These are phyloP conservation scores for Clavelina lepadiformis DNA, from an alignment of 23 tunicate species.

Conservation along the genomic window DNA sequence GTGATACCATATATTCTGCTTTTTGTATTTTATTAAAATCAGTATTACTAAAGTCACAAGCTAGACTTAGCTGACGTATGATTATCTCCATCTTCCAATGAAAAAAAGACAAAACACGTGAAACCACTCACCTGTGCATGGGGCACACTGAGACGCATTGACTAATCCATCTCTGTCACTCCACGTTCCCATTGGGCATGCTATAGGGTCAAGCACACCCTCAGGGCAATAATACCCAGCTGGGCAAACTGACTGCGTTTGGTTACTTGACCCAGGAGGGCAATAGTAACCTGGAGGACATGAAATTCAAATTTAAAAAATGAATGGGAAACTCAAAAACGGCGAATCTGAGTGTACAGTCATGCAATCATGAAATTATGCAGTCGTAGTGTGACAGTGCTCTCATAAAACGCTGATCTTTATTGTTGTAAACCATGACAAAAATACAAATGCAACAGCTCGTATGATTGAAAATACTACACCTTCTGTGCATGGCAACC, in stretches of 20 bases:
- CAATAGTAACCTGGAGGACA: conserved; percentile 58
- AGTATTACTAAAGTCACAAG: too few species aligned
- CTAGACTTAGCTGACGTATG: too few species aligned
- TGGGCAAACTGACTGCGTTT: conserved; percentile 45
- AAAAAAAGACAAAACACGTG: too few species aligned
- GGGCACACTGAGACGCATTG: conserved; percentile 27
- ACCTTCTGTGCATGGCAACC: conserved; percentile 75
- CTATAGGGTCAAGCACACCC: conserved; percentile 30
- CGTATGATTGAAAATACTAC: too few species aligned
- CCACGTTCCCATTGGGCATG: conserved; percentile 88
- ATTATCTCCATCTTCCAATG: too few species aligned
- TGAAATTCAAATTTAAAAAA: not conserved
- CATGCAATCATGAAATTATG: too few species aligned
- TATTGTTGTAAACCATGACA: too few species aligned
- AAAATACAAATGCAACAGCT: too few species aligned
- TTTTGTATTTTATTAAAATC: too few species aligned
- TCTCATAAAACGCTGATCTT: not conserved
- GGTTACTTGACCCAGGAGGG: conserved; percentile 65
- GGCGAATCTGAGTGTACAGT: too few species aligned
- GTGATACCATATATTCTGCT: too few species aligned
- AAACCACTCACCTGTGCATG: conserved; percentile 50
- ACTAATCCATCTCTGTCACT: conserved; percentile 61
- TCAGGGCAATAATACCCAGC: conserved; percentile 74
- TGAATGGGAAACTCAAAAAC: too few species aligned
- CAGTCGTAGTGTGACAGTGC: not conserved